Percentiles rank a stretch among this genome's conserved stretches.
Evolutionary conservation across 2,888 invertebrate species (phyloP).

Genomic region (Oasisia sp.): DNA sequence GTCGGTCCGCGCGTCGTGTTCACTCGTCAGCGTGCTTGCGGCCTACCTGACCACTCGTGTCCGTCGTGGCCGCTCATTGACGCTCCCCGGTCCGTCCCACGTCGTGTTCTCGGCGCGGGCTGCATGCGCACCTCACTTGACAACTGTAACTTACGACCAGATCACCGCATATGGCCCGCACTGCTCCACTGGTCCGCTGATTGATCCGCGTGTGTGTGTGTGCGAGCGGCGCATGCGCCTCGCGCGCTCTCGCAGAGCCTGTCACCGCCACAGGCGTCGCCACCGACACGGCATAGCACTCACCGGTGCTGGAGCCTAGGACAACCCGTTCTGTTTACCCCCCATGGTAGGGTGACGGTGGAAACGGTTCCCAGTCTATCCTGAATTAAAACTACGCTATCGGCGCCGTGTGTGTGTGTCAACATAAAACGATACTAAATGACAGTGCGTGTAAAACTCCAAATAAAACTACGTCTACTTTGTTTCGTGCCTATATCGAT

Average conservation of each 20-base stretch:
- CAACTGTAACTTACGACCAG: slow-evolving; percentile 13
- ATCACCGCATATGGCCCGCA: neutral
- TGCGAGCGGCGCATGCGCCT: neutral
- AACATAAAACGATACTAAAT: neutral
- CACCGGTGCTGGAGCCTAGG: neutral
- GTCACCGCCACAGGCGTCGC: neutral
- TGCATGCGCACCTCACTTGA: neutral
- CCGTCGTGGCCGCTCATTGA: neutral
- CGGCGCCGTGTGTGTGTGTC: neutral
- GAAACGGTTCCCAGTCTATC: neutral
- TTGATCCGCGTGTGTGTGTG: neutral
- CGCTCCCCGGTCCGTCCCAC: neutral
- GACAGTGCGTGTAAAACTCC: neutral
- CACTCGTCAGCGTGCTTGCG: neutral
- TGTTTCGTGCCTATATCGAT: neutral
- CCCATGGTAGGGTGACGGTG: neutral
- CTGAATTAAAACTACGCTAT: neutral
- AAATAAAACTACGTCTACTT: neutral
- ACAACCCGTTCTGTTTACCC: neutral
- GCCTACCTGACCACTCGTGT: neutral
- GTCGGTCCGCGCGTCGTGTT: neutral
- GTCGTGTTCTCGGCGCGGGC: neutral
- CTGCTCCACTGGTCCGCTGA: neutral
- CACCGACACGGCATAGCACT: neutral
- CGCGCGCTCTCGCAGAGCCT: neutral